Evolutionary conservation across 2,888 invertebrate species (phyloP), one percentile per base, ranked within the genome.

Genomic region (Piscicola geometra): DNA sequence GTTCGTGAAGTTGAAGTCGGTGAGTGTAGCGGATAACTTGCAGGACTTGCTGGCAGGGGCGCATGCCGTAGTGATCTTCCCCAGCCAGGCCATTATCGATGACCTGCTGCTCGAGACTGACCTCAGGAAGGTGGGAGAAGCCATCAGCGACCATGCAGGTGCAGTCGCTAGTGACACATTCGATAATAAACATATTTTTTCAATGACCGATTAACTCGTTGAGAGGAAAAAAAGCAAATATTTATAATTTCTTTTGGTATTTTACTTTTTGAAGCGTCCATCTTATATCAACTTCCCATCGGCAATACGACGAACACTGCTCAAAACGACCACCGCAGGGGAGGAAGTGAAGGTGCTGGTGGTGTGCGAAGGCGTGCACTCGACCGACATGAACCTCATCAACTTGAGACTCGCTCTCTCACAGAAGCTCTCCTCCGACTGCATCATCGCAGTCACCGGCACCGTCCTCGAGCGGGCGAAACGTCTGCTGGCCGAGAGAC

Each of bases 331-430:
- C 41, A n/a, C 33, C 52, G 28, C 32, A 73, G 73, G 18, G 25
- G 73, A 73, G 9, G 73, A 73, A 15, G 56, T 73, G n/a, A 73
- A 73, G 64, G 64, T 73, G 35, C 1, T 73, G 73, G 64, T 73
- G 64, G 73, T 73, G n/a, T 73, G 32, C 64, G 56, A 73, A 25
- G 33, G 73, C 25, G 1, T 64, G 35, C 47, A 28, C n/a, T 32
- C 32, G 5, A 52, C 30, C 30, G 73, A 73, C 36, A 56, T 73
- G 60, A 73, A 73, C 64, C 9, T 73, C 12, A 60, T 60, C 64
- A 73, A 73, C 28, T n/a, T 73, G 28, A 30, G 73, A 15, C n/a
- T 73, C 18, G 12, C 60, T n/a, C 35, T 73, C 28, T 60, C 73
- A 15, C 41, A 21, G 15, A 21, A 36, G 28, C 28, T 73, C n/a